Conservation (phyloP, 2,113 vertebrate species). For the Pampusana beccarii region DNA sequence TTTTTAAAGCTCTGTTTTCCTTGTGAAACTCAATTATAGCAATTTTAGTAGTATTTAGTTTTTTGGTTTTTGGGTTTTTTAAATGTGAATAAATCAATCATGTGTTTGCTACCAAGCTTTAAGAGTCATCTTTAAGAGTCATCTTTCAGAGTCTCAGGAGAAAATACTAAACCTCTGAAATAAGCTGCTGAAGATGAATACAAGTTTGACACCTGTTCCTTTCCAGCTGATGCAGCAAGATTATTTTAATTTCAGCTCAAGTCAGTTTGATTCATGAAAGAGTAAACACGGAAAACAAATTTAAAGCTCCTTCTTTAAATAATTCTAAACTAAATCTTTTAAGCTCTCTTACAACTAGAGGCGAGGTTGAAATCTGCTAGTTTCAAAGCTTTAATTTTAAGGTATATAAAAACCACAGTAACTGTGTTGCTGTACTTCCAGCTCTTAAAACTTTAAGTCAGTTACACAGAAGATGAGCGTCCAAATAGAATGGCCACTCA, state of each 20-base stretch:
- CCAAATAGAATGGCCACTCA: not conserved
- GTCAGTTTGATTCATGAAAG: not conserved
- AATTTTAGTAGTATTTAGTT: not conserved
- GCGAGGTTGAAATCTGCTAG: not conserved
- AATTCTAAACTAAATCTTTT: not conserved
- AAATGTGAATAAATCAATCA: too few relatives aligned
- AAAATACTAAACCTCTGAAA: not conserved
- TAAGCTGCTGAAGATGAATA: not conserved
- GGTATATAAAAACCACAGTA: not conserved
- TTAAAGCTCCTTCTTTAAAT: not conserved
- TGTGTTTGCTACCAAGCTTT: not conserved
- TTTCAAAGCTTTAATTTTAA: not conserved
- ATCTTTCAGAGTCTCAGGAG: not conserved
- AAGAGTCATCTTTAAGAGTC: not conserved
- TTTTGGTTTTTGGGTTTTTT: too few relatives aligned
- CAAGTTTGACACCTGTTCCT: not conserved
- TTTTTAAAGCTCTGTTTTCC: not conserved
- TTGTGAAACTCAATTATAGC: not conserved
- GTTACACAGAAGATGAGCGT: not conserved
- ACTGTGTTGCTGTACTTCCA: not conserved
- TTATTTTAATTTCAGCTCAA: not conserved
- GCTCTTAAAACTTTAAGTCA: not conserved
- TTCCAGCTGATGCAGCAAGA: not conserved
- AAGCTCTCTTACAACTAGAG: not conserved
- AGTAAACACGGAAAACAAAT: not conserved